Percentiles rank a stretch among this genome's conserved stretches.
phyloP scores from a whole-genome alignment of 2,113 vertebrate species.

The Cichladusa arquata region DNA sequence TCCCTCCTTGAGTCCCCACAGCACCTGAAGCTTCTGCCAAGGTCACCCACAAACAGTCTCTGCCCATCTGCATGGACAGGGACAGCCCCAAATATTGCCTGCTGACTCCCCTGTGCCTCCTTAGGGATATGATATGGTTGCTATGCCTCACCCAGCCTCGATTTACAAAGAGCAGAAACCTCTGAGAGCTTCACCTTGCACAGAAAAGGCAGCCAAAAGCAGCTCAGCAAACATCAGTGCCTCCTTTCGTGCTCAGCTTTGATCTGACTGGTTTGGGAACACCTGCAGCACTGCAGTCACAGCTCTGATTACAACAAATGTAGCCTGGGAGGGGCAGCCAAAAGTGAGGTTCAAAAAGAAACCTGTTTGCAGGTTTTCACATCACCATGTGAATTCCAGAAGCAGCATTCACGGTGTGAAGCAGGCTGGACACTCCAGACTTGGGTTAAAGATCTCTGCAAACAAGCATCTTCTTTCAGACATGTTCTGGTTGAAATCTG shows the following conservation, averaged over 20 bases:
- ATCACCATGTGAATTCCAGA: not conserved
- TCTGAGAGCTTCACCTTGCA: not conserved
- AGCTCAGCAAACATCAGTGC: not conserved
- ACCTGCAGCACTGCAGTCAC: not conserved
- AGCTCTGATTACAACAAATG: accelerated
- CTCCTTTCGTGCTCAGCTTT: not conserved
- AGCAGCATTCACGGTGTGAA: not conserved
- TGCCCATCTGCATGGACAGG: not conserved
- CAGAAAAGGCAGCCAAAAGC: not conserved
- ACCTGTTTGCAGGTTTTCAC: not conserved
- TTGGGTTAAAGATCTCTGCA: not conserved
- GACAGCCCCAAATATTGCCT: accelerated
- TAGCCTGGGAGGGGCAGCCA: not conserved
- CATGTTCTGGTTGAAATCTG: not conserved
- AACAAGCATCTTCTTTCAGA: not conserved
- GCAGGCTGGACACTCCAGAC: not conserved
- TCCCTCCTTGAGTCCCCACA: not conserved
- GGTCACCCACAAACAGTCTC: not conserved
- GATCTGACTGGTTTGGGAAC: not conserved
- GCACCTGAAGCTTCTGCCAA: not conserved
- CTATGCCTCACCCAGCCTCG: accelerated
- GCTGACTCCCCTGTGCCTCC: not conserved
- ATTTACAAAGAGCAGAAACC: not conserved
- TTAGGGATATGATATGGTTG: accelerated
- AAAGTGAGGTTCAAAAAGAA: not conserved